phyloP scores from a whole-genome alignment of 2,113 vertebrate genomes.

The Tachysurus vachellii region DNA sequence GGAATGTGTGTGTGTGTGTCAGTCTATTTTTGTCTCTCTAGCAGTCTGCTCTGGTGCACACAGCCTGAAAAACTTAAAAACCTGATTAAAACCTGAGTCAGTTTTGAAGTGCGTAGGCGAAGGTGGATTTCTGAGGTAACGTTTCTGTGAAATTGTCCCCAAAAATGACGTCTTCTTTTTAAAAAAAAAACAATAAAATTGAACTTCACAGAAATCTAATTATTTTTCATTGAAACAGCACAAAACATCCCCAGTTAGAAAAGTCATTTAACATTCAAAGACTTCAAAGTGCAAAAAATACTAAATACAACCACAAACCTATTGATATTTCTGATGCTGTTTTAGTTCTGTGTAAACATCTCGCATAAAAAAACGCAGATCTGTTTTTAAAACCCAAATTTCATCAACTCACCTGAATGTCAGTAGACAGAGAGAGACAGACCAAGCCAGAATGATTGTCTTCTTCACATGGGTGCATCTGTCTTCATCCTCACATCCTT shows the following conservation, averaged over 20 bases:
- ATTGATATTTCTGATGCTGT: background rate
- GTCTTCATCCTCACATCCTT: slow-evolving; percentile 36
- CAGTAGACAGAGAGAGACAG: slow-evolving; percentile 61
- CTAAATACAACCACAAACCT: background rate
- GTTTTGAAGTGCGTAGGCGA: slow-evolving; percentile 9
- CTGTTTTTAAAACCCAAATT: background rate
- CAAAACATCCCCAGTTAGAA: background rate
- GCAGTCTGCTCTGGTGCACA: no score
- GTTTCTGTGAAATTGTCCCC: background rate
- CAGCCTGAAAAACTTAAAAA: background rate
- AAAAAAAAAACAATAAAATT: background rate
- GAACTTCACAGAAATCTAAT: background rate
- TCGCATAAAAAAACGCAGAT: background rate
- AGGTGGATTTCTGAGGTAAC: background rate
- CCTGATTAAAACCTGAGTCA: slow-evolving; percentile 15
- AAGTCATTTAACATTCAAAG: background rate
- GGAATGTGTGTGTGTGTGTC: background rate
- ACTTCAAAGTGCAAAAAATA: background rate
- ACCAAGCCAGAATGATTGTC: slow-evolving; percentile 64
- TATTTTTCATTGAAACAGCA: background rate
- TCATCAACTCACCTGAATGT: slow-evolving; percentile 64
- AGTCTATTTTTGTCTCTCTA: background rate
- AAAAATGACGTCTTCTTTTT: background rate
- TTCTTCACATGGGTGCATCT: slow-evolving; percentile 53
- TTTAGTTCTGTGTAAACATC: background rate